Evolutionary conservation across 2,797 vertebrate species (phyloP), one percentile per base, ranked within the genome.

Genomic region (Acanthis flammea): DNA sequence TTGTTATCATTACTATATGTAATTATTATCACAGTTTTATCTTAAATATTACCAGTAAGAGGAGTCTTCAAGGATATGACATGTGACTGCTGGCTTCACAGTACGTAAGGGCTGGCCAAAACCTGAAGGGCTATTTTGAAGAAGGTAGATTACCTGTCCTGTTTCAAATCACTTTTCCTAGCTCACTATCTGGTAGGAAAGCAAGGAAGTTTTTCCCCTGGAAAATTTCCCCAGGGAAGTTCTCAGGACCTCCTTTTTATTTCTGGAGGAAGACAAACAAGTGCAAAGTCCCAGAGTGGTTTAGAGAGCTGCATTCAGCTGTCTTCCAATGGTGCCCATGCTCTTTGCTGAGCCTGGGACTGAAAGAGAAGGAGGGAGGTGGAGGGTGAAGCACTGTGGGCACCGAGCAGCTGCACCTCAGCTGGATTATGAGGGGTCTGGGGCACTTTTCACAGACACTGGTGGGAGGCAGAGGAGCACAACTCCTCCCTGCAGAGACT

Each of bases 381-480:
- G 22, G 21, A 53, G 31, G 61, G 31, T 0, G 0, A 66, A 51
- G 44, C 2, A 2, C 51, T 21, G 2, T 3, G 16, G 42, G 35
- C 53, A 39, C 2, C 3, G 23, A 41, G 50, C 48, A 53, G 22
- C 9, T 16, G 44, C 61, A 62, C 12, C 80, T 66, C 30, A 27
- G 67, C 60, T 61, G 68, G 61, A 54, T 27, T 42, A 45, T 13
- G 42, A 90, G n/a, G 2, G 2, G 23, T 41, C 23, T 31, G 65
- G 53, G 50, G 28, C 44, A 39, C 50, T 86, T 68, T 42, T 48
- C 1, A 1, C 51, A 35, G 58, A 68, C 28, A 19, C 31, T 3
- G 2, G 33, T 33, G 87, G 47, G 51, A 75, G 65, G 57, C 70
- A 66, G 73, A 66, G 51, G 14, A 89, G 33, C n/a, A 28, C 16